Percentiles rank a stretch among this genome's conserved stretches.
phyloP scores from a whole-genome alignment of 2,113 vertebrate genomes.

The Alaudala cheleensis region DNA sequence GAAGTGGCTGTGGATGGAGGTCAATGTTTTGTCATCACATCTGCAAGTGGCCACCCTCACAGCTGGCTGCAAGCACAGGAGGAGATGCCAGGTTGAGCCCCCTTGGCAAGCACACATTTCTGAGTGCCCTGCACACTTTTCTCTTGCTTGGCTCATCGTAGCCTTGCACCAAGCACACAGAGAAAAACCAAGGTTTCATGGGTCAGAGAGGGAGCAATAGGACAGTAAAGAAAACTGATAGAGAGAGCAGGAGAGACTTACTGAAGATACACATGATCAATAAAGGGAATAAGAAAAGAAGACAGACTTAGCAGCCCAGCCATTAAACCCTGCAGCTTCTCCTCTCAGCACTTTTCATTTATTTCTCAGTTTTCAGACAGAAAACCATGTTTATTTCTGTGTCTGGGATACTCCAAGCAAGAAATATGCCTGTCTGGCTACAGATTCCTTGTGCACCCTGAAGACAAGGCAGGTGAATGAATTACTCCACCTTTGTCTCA shows the following conservation, averaged over 20 bases:
- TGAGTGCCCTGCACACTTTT: background rate
- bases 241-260: background rate
- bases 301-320: background rate
- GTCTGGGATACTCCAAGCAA: background rate
- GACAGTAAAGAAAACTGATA: background rate
- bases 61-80: background rate
- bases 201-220: background rate
- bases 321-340: background rate
- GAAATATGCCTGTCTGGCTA: background rate
- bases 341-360: background rate
- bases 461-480: background rate
- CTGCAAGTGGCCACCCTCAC: background rate
- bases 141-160: background rate
- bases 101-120: background rate
- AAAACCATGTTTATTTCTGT: background rate
- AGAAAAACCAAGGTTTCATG: background rate
- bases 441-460: background rate
- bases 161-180: background rate
- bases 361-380: background rate
- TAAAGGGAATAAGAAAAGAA: background rate
- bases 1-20: background rate
- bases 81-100: background rate
- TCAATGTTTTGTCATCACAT: fast-evolving
- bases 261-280: background rate
- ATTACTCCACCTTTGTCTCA: background rate